These are phyloP conservation scores for Tridacna gigas DNA, from an alignment of 2,888 invertebrate genomes.

Conservation along the genomic window DNA sequence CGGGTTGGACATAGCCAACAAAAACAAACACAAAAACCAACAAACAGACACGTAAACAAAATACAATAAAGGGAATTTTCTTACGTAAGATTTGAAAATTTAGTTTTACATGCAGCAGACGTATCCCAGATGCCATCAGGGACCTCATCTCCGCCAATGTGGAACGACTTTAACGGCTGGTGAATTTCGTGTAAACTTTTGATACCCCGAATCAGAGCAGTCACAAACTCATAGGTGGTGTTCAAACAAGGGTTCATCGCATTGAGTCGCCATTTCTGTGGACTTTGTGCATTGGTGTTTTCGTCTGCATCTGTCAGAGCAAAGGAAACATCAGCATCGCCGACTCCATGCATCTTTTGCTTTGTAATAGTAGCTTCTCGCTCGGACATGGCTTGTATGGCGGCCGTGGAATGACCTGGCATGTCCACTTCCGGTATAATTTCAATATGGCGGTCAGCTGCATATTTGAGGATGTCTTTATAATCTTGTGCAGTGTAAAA, in stretches of 20 bases:
- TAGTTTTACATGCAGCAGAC: constrained; percentile 60
- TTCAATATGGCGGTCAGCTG: constrained; percentile 71
- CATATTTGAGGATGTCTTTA: constrained; percentile 71
- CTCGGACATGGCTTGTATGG: constrained; percentile 75
- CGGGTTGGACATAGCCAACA: no score
- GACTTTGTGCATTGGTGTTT: constrained; percentile 55
- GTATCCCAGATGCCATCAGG: constrained; percentile 66
- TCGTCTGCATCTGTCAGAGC: constrained; percentile 59
- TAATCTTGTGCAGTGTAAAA: constrained; percentile 73
- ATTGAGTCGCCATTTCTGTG: constrained; percentile 71
- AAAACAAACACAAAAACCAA: no score
- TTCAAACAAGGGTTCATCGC: constrained; percentile 74
- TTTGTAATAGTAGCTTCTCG: constrained; percentile 37
- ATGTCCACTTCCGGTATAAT: constrained; percentile 82
- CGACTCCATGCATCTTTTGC: constrained; percentile 25
- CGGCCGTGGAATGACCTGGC: constrained; percentile 76
- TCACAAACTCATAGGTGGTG: constrained; percentile 62
- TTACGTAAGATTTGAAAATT: constrained; percentile 8
- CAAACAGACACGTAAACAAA: no score
- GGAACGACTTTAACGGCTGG: constrained; percentile 55
- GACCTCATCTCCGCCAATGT: constrained; percentile 71
- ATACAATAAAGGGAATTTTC: background rate
- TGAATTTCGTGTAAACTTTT: background rate
- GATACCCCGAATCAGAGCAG: background rate
- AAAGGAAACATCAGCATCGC: constrained; percentile 42